Conservation (phyloP, 2,797 vertebrate genomes). For the Malacoctenus gilli region DNA sequence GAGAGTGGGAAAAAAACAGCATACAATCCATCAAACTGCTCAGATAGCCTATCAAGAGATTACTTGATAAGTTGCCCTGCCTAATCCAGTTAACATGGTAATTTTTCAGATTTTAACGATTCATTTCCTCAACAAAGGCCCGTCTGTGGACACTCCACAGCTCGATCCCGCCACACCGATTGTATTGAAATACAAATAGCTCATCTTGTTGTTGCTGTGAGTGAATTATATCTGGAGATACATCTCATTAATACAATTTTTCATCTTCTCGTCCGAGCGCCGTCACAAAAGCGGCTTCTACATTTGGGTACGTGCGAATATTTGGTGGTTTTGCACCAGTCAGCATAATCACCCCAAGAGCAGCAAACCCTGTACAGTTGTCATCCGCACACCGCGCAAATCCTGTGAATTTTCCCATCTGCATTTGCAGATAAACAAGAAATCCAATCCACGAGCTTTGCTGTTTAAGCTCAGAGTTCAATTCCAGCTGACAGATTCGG, state of each 20-base stretch:
- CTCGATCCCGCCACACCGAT: constrained; percentile 24
- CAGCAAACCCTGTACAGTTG: constrained; percentile 11
- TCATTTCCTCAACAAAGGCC: constrained; percentile 65
- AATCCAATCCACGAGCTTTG: constrained; percentile 56
- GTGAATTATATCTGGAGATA: not conserved
- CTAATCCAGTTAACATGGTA: constrained; percentile 78
- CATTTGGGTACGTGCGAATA: constrained; percentile 5
- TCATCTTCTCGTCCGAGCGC: too few relatives aligned
- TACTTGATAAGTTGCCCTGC: constrained; percentile 80
- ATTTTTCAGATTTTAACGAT: constrained; percentile 80
- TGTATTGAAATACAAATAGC: constrained; percentile 21
- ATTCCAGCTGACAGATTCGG: constrained; percentile 63
- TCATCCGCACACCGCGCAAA: constrained; percentile 27
- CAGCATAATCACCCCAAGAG: constrained; percentile 28
- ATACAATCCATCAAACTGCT: constrained; percentile 76
- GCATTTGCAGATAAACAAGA: constrained; percentile 68
- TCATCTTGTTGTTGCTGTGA: constrained; percentile 19
- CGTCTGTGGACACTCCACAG: constrained; percentile 34
- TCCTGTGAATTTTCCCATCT: constrained; percentile 48
- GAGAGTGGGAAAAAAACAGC: constrained; percentile 51
- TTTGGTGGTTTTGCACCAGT: not conserved
- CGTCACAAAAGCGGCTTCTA: too few relatives aligned
- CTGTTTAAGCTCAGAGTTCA: constrained; percentile 46
- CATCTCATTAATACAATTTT: constrained; percentile 1
- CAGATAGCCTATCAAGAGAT: constrained; percentile 79